These are phyloP conservation scores for Cryptus viduatorius DNA, from an alignment of 2,888 invertebrate genomes.

Conservation along the genomic window DNA sequence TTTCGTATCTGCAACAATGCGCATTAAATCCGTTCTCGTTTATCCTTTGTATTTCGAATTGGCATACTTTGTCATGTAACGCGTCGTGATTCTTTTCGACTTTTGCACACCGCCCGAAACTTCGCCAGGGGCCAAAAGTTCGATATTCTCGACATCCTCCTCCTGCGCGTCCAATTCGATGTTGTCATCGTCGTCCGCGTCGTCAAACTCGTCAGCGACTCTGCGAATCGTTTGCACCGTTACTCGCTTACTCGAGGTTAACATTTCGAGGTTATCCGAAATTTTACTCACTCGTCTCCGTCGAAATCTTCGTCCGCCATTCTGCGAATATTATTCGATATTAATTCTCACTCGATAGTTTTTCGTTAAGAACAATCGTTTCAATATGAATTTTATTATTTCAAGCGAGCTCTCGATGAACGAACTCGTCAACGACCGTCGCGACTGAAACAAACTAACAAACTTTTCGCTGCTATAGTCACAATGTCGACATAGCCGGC, in stretches of 20 bases:
- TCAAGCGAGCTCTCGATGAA: not conserved
- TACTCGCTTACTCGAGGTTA: not conserved
- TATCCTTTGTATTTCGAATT: not conserved
- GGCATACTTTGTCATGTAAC: constrained; percentile 97
- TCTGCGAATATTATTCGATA: not conserved
- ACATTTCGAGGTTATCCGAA: constrained; percentile 61
- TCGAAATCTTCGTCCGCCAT: constrained; percentile 97
- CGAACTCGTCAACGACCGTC: not conserved
- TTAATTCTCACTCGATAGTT: not conserved
- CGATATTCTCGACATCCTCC: constrained; percentile 94
- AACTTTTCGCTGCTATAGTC: too few species aligned
- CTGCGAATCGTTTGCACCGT: constrained; percentile 80
- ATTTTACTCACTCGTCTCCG: constrained; percentile 90
- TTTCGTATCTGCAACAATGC: constrained; percentile 88
- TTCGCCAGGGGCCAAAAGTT: constrained; percentile 92
- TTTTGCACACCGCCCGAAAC: constrained; percentile 93
- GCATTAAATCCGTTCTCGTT: too few species aligned
- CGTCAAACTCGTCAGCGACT: constrained; percentile 94
- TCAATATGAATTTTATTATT: not conserved
- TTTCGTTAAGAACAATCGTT: not conserved
- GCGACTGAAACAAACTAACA: not conserved
- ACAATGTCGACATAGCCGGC: too few species aligned
- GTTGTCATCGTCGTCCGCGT: constrained; percentile 95
- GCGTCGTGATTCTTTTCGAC: constrained; percentile 97
- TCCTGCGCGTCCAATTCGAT: constrained; percentile 95